Percentiles rank a stretch among this genome's conserved stretches.
phyloP scores from a whole-genome alignment of 2,888 invertebrate genomes.

The Microdon myrmicae region DNA sequence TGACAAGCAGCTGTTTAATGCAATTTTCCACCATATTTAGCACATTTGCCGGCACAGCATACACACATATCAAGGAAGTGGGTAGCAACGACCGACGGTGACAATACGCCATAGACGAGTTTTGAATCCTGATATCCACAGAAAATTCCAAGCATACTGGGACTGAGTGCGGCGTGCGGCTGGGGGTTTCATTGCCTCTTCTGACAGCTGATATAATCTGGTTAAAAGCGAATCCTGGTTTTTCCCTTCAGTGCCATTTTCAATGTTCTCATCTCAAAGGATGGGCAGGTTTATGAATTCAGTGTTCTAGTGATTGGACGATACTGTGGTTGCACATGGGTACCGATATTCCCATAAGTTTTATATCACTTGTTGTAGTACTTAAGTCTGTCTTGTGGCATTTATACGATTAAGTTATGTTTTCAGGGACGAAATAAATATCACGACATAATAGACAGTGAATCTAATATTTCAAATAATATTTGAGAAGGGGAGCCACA shows the following conservation, averaged over 20 bases:
- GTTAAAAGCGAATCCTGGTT: constrained; percentile 52
- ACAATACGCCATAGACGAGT: constrained; percentile 21
- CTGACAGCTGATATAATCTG: constrained; percentile 52
- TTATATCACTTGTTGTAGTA: no score
- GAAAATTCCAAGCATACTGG: constrained; percentile 16
- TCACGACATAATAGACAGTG: no score
- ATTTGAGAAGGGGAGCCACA: no score
- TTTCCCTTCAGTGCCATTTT: constrained; percentile 42
- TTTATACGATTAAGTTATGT: no score
- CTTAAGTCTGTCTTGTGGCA: no score
- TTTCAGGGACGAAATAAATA: no score
- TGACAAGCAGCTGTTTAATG: constrained; percentile 67
- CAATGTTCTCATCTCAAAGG: constrained; percentile 48
- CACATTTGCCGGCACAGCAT: constrained; percentile 53
- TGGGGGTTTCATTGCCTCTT: constrained; percentile 42
- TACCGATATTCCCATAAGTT: no score
- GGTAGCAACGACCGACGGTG: constrained; percentile 17
- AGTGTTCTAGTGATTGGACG: no score
- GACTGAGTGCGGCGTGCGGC: constrained; percentile 24
- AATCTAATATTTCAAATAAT: no score
- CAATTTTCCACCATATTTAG: constrained; percentile 66
- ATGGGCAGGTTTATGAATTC: no score
- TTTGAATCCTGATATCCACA: constrained; percentile 16
- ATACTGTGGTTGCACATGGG: no score
- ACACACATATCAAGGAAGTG: constrained; percentile 4